Conservation (phyloP, 2,888 invertebrate species). For the Campaea margaritaria region DNA sequence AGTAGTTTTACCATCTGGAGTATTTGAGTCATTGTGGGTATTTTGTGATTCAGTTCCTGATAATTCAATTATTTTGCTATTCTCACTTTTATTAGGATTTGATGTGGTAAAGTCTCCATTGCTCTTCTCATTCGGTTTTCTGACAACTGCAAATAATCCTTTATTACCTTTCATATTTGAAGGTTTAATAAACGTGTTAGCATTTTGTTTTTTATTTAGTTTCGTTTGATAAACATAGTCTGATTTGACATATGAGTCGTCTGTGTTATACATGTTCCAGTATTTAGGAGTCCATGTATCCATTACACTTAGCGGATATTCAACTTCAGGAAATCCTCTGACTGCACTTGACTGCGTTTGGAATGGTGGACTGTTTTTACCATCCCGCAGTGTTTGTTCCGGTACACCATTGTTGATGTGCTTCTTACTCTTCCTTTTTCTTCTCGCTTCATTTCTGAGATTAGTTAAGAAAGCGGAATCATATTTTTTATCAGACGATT, state of each 20-base stretch:
- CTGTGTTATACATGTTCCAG: constrained; percentile 50
- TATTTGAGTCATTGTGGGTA: neutral
- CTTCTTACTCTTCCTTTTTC: constrained; percentile 43
- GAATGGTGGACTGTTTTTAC: constrained; percentile 33
- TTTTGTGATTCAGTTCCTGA: constrained; percentile 1
- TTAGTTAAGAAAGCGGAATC: constrained; percentile 34
- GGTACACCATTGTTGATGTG: constrained; percentile 21
- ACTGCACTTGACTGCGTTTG: constrained; percentile 45
- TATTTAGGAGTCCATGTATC: constrained; percentile 66
- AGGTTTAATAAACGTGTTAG: constrained; percentile 17
- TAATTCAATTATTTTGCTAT: neutral
- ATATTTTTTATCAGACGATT: constrained; percentile 18
- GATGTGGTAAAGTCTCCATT: neutral
- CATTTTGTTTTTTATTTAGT: constrained; percentile 18
- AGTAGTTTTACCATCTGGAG: neutral
- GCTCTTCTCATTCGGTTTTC: constrained; percentile 16
- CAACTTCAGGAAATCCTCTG: constrained; percentile 65
- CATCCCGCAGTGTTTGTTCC: constrained; percentile 9
- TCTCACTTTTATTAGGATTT: constrained; percentile 1
- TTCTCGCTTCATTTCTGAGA: constrained; percentile 48
- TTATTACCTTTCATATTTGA: constrained; percentile 15
- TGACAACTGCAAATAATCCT: neutral
- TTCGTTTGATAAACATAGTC: constrained; percentile 20
- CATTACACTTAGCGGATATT: constrained; percentile 64
- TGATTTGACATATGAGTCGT: constrained; percentile 26